Percentiles rank a stretch among this genome's conserved stretches.
These are phyloP conservation scores for Prochilodus magdalenae DNA, from an alignment of 2,113 vertebrate species.

Conservation along the genomic window DNA sequence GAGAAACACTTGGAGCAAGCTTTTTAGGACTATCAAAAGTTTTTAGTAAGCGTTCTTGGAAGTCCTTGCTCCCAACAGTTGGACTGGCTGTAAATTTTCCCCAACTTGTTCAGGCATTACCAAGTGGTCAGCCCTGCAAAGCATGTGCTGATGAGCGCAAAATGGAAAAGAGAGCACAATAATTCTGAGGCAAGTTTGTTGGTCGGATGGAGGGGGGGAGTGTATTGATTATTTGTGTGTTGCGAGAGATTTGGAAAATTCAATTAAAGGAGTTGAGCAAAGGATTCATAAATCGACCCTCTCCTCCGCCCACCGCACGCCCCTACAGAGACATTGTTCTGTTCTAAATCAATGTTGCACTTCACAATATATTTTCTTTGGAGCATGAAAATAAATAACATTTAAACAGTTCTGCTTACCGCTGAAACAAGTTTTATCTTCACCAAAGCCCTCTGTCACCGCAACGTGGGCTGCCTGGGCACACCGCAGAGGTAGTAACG, in stretches of 20 bases:
- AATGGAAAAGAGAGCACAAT: constrained; percentile 97
- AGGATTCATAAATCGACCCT: constrained; percentile 99
- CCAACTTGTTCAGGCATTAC: constrained; percentile 82
- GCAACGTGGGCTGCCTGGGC: constrained; percentile 83
- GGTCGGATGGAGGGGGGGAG: constrained; percentile 84
- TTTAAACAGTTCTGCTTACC: constrained; percentile 99
- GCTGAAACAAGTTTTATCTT: constrained; percentile 99
- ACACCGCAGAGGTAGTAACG: constrained; percentile 85
- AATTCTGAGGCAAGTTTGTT: constrained; percentile 98
- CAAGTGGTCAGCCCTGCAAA: constrained; percentile 85
- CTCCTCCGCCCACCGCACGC: constrained; percentile 83
- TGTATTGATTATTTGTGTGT: constrained; percentile 99
- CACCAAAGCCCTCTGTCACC: constrained; percentile 88
- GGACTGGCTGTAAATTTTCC: constrained; percentile 86
- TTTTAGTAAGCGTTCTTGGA: constrained; percentile 78
- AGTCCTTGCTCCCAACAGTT: constrained; percentile 85
- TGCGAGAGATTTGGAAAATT: constrained; percentile 99
- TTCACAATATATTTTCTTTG: constrained; percentile 99
- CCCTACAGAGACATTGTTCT: constrained; percentile 93
- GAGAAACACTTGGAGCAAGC: constrained; percentile 59
- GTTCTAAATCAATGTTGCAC: constrained; percentile 99
- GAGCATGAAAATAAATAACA: constrained; percentile 99
- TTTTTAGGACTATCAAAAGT: constrained; percentile 79
- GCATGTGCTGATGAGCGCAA: constrained; percentile 99
- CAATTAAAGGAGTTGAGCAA: constrained; percentile 99